Base-by-base conservation (phyloP, 2,113 vertebrate genomes). In the Xyliphius kryptos region DNA sequence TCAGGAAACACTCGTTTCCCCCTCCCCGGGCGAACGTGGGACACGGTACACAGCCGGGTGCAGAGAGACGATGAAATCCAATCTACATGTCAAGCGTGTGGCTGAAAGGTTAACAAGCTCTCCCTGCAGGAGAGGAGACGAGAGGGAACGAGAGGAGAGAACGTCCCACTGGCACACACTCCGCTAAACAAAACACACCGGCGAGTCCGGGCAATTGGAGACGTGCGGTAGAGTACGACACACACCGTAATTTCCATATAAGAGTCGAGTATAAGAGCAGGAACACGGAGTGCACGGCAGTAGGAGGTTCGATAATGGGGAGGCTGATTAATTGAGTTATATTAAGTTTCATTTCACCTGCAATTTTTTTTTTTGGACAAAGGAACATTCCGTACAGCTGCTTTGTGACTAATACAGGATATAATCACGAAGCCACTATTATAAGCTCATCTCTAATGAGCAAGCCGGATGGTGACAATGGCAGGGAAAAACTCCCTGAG, bases 11-110 rank as follows among this genome's bases (percentile, higher is more conserved):
- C 68, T 73, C 77, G 78, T 79, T 82, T 78, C 76, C 82, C 83
- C 77, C 67, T 72, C 70, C n/a, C n/a, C n/a, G n/a, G n/a, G n/a
- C n/a, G n/a, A n/a, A n/a, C n/a, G n/a, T 79, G 77, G 79, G 76
- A 10, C 53, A 60, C 48, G 80, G 82, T 41, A 7, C 32, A 51
- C 57, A 49, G 40, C 76, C 60, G 52, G 56, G 77, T 74, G 81
- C 76, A 75, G 80, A 83, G 76, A 82, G 86, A 68, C 16, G 74
- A 76, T 78, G 84, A 80, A 84, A 88, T 80, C 73, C 65, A 78
- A 87, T 83, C 82, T 64, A 54, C 67, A 71, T 76, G 69, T 68
- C 72, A 74, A 80, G 83, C 79, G 80, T 76, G 61, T 36, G 65
- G 65, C 26, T 61, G 72, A 65, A 68, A 71, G 72, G 56, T 67